Percentiles rank a stretch among this genome's conserved stretches.
phyloP scores from a whole-genome alignment of 2,113 vertebrate genomes.

The Proterorhinus semilunaris region DNA sequence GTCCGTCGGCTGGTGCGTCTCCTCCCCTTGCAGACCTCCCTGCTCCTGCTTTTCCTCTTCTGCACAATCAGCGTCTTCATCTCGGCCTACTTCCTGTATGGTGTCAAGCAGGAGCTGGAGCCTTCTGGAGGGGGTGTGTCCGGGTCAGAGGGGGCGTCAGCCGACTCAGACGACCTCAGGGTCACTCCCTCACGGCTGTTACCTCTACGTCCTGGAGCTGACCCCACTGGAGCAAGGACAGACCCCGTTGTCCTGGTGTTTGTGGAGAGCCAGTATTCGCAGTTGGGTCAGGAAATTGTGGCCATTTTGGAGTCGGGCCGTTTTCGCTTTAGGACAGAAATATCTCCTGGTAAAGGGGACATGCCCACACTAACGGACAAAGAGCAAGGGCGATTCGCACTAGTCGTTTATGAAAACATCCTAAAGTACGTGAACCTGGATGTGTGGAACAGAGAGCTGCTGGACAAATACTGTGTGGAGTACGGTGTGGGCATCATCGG shows the following conservation, averaged over 20 bases:
- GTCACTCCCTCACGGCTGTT: slow-evolving; percentile 86
- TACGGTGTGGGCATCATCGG: slow-evolving; percentile 96
- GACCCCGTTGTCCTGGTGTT: slow-evolving; percentile 95
- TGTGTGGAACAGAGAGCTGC: slow-evolving; percentile 96
- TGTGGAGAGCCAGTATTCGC: slow-evolving; percentile 96
- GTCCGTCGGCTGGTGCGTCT: slow-evolving; percentile 91
- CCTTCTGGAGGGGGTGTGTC: slow-evolving; percentile 83
- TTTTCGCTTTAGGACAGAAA: slow-evolving; percentile 94
- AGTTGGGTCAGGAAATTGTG: slow-evolving; percentile 96
- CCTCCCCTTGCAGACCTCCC: slow-evolving; percentile 90
- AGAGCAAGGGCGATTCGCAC: slow-evolving; percentile 89
- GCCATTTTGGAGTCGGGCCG: slow-evolving; percentile 95
- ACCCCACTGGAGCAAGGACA: slow-evolving; percentile 80
- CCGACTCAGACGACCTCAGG: slow-evolving; percentile 83
- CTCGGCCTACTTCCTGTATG: slow-evolving; percentile 98
- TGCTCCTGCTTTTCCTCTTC: slow-evolving; percentile 92
- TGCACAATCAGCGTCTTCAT: slow-evolving; percentile 94
- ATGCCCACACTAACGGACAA: slow-evolving; percentile 96
- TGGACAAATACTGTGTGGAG: slow-evolving; percentile 98
- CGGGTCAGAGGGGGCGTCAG: slow-evolving; percentile 73
- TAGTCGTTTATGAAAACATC: slow-evolving; percentile 97
- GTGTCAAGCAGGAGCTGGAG: slow-evolving; percentile 92
- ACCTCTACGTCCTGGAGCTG: slow-evolving; percentile 71
- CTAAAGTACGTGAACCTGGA: slow-evolving; percentile 97
- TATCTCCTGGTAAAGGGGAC: slow-evolving; percentile 94